phyloP scores from a whole-genome alignment of 2,888 invertebrate genomes.

The Nomada goodeniana region DNA sequence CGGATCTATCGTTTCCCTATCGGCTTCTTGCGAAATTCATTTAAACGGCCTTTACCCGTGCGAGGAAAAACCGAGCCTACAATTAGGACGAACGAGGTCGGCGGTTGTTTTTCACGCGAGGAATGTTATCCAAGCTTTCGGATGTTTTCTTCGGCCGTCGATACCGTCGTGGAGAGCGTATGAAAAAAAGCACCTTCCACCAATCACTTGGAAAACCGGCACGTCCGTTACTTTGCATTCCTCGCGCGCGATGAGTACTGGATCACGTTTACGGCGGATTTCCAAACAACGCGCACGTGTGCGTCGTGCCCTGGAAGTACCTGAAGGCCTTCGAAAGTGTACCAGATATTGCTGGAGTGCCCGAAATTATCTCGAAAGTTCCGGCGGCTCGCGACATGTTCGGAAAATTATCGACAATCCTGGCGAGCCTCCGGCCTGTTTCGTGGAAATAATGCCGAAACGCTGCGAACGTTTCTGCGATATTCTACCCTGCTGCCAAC shows the following conservation, averaged over 20 bases:
- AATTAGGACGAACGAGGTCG: background rate
- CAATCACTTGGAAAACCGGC: slow-evolving; percentile 2
- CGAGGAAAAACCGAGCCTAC: background rate
- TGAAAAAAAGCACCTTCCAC: background rate
- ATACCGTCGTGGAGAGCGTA: background rate
- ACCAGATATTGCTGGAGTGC: background rate
- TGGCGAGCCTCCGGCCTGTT: no score
- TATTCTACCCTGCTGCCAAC: no score
- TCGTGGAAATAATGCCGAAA: no score
- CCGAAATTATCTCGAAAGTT: no score
- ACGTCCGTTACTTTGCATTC: slow-evolving; percentile 24
- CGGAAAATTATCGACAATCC: no score
- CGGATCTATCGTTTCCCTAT: slow-evolving; percentile 19
- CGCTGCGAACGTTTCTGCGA: no score
- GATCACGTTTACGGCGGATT: slow-evolving; percentile 17
- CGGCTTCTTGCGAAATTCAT: slow-evolving; percentile 2
- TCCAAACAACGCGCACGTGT: slow-evolving; percentile 12
- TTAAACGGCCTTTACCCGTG: background rate
- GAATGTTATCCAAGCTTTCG: no score
- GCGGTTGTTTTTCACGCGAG: background rate
- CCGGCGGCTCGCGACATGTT: no score
- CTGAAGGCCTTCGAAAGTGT: background rate
- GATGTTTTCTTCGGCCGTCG: background rate
- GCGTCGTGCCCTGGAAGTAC: background rate
- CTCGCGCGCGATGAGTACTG: background rate